A percentile compares a stretch with the other conserved stretches of the same genome.
Evolutionary conservation across 2,113 vertebrate genomes (phyloP).

Genomic region (Burhinus bistriatus): DNA sequence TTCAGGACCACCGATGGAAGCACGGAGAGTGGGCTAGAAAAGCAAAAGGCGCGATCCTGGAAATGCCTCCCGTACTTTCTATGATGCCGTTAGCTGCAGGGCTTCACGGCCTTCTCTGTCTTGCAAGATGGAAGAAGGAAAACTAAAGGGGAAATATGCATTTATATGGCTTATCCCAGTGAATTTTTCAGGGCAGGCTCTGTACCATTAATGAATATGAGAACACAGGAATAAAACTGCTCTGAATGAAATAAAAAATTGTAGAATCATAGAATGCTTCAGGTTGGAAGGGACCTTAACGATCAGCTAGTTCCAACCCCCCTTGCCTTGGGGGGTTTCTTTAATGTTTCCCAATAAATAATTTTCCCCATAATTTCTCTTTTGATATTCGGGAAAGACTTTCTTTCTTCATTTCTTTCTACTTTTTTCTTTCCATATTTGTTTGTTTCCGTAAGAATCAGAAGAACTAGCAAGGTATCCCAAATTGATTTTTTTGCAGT

Average conservation of each 20-base stretch:
- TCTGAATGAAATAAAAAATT: neutral
- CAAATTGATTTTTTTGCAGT: neutral
- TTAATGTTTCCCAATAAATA: neutral
- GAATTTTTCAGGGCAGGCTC: neutral
- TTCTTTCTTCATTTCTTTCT: neutral
- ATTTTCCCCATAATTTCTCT: neutral
- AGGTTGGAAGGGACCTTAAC: neutral
- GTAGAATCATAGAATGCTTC: neutral
- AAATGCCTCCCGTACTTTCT: neutral
- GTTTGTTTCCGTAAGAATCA: neutral
- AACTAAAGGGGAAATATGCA: neutral
- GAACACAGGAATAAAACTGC: neutral
- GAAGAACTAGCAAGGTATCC: neutral
- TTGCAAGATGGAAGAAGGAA: neutral
- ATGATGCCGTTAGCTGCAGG: neutral
- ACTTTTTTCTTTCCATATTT: neutral
- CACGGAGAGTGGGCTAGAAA: neutral
- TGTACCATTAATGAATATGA: neutral
- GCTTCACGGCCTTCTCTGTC: neutral
- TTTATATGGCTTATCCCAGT: neutral
- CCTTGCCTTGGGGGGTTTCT: neutral
- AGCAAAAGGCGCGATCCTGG: neutral
- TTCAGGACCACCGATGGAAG: neutral
- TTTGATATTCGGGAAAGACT: neutral
- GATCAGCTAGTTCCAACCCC: neutral